phyloP scores from a whole-genome alignment of 2,888 invertebrate species.

The Homarus gammarus region DNA sequence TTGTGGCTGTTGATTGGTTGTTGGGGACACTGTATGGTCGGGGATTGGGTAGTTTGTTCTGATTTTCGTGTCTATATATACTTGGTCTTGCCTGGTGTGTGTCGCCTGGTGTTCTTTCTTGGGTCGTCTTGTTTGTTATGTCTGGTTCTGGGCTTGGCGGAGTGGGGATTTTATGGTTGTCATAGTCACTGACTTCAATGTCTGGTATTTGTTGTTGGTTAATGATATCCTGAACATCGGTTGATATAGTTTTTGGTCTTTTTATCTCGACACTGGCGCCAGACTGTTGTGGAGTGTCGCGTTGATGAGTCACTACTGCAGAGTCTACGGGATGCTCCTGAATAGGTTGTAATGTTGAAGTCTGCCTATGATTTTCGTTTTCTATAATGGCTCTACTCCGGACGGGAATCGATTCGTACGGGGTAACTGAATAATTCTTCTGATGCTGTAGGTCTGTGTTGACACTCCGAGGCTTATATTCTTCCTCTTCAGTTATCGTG shows the following conservation, averaged over 20 bases:
- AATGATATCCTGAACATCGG: no score
- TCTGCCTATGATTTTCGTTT: neutral
- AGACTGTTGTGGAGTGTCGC: neutral
- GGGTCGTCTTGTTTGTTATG: neutral
- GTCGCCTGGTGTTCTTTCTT: neutral
- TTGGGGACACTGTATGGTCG: neutral
- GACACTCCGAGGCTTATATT: neutral
- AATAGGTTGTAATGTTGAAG: neutral
- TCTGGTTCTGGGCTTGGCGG: no score
- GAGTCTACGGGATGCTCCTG: neutral
- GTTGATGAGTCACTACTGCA: neutral
- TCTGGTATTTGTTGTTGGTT: neutral
- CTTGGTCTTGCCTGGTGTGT: neutral
- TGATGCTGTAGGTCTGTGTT: neutral
- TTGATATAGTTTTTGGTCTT: neutral
- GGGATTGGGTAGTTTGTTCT: neutral
- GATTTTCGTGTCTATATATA: neutral
- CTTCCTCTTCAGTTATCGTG: slow-evolving; percentile 49
- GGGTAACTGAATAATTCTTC: neutral
- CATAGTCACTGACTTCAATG: neutral
- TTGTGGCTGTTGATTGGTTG: neutral
- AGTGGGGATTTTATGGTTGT: neutral
- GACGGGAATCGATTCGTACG: slow-evolving; percentile 32
- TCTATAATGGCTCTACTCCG: neutral
- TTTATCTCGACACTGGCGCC: neutral